phyloP scores from a whole-genome alignment of 2,888 invertebrate genomes.

The Rhamnusium bicolor region DNA sequence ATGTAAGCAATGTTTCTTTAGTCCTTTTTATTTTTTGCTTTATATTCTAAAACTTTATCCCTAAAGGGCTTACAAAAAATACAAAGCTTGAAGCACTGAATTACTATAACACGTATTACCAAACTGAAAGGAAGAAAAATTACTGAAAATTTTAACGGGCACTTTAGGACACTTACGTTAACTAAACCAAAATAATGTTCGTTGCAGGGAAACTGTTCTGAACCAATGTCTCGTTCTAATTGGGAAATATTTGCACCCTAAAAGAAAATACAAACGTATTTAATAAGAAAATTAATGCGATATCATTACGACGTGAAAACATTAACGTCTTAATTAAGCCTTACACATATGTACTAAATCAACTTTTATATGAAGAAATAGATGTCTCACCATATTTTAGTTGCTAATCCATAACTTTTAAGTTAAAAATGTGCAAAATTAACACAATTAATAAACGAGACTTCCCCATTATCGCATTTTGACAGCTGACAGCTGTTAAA shows the following conservation, averaged over 20 bases:
- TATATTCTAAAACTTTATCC: slow-evolving; percentile 98
- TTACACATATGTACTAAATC: neutral
- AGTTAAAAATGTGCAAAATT: slow-evolving; percentile 67
- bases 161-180: slow-evolving; percentile 82
- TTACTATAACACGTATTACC: slow-evolving; percentile 99
- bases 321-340: neutral
- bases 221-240: slow-evolving; percentile 98
- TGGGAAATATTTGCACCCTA: slow-evolving; percentile 99
- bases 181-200: slow-evolving; percentile 99
- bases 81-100: slow-evolving; percentile 98
- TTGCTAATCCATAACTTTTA: slow-evolving; percentile 70
- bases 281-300: slow-evolving; percentile 28
- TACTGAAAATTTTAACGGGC: neutral
- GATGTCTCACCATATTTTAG: slow-evolving; percentile 68
- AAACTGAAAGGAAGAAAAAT: slow-evolving; percentile 79
- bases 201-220: slow-evolving; percentile 98
- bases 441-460: slow-evolving; percentile 67
- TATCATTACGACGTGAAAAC: slow-evolving; percentile 29
- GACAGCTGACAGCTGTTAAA: slow-evolving; percentile 65
- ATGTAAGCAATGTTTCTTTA: slow-evolving; percentile 97
- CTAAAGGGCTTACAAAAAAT: slow-evolving; percentile 99
- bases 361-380: slow-evolving; percentile 6
- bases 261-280: slow-evolving; percentile 59
- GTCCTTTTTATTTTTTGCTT: slow-evolving; percentile 95
- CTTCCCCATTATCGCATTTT: slow-evolving; percentile 70